These are phyloP conservation scores for Netelia melanura DNA, from an alignment of 2,888 invertebrate species.

Conservation along the genomic window DNA sequence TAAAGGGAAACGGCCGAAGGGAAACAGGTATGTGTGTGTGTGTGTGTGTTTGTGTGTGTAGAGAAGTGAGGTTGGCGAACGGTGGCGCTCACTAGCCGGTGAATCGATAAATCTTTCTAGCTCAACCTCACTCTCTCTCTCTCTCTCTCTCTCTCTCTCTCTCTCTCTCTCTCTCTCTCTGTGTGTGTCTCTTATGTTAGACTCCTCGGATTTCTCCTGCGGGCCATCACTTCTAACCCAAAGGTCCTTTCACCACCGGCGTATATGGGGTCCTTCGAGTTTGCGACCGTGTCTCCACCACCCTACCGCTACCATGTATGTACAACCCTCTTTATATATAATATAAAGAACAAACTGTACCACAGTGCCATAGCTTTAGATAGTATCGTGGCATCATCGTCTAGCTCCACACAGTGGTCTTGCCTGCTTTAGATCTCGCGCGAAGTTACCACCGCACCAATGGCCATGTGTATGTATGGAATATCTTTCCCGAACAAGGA, in stretches of 20 bases:
- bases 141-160: background rate
- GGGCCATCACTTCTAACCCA: constrained; percentile 61
- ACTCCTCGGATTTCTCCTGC: constrained; percentile 57
- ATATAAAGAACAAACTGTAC: constrained; percentile 2
- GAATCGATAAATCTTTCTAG: constrained; percentile 66
- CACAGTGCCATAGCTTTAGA: constrained; percentile 39
- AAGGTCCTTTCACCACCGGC: constrained; percentile 62
- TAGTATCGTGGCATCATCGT: constrained; percentile 55
- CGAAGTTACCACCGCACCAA: constrained; percentile 20
- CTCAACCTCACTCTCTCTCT: constrained; percentile 33
- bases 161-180: background rate
- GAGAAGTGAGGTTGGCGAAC: constrained; percentile 32
- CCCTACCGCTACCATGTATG: constrained; percentile 11
- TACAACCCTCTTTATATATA: constrained; percentile 26
- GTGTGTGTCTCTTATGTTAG: no score
- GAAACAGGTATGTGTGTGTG: constrained; percentile 26
- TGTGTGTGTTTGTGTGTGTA: background rate
- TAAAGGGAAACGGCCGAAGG: constrained; percentile 50
- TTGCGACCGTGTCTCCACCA: constrained; percentile 23
- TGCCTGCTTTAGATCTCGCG: constrained; percentile 30
- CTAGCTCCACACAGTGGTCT: constrained; percentile 23
- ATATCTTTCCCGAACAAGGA: constrained; percentile 35
- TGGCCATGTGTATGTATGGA: constrained; percentile 30
- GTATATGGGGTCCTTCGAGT: constrained; percentile 28
- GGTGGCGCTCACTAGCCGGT: constrained; percentile 54